Conservation (phyloP, 2,797 vertebrate species). For the Peromyscus attwateri region DNA sequence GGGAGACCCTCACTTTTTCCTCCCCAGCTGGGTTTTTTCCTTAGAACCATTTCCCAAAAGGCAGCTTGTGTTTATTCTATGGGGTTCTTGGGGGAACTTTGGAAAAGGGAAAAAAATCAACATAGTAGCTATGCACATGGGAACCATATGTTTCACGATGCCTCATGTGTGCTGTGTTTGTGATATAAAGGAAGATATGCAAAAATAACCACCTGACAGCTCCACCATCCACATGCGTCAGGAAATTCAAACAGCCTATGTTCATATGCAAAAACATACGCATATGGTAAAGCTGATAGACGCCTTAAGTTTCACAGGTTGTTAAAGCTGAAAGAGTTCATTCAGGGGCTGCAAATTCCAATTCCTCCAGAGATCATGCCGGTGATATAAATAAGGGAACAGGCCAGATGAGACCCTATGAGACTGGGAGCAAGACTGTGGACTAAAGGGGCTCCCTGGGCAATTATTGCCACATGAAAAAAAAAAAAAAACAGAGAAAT, state of each 20-base stretch:
- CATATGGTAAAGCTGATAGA: not conserved
- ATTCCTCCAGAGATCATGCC: not conserved
- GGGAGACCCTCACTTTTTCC: not conserved
- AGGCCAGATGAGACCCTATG: no score
- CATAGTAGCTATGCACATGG: conserved; percentile 58
- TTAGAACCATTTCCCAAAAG: conserved; percentile 64
- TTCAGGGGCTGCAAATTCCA: conserved; percentile 18
- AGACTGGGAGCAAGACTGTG: not conserved
- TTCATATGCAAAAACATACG: not conserved
- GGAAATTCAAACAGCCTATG: conserved; percentile 47
- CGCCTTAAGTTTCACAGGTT: conserved; percentile 30
- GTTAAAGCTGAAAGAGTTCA: conserved; percentile 37
- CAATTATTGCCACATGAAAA: not conserved
- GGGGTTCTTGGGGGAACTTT: conserved; percentile 60
- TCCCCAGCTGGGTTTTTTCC: conserved; percentile 52
- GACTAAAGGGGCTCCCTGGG: not conserved
- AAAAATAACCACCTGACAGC: conserved; percentile 77
- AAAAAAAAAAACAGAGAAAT: conserved; percentile 5
- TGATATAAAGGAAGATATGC: conserved; percentile 45
- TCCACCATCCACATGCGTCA: conserved; percentile 37
- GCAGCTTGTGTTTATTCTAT: conserved; percentile 78
- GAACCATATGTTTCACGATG: conserved; percentile 71
- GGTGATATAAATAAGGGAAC: not conserved
- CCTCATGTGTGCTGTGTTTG: conserved; percentile 52
- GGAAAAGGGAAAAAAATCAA: conserved; percentile 67